Evolutionary conservation across 2,113 vertebrate genomes (phyloP), one percentile per base, ranked within the genome.

Genomic region (Triplophysa dalaica): DNA sequence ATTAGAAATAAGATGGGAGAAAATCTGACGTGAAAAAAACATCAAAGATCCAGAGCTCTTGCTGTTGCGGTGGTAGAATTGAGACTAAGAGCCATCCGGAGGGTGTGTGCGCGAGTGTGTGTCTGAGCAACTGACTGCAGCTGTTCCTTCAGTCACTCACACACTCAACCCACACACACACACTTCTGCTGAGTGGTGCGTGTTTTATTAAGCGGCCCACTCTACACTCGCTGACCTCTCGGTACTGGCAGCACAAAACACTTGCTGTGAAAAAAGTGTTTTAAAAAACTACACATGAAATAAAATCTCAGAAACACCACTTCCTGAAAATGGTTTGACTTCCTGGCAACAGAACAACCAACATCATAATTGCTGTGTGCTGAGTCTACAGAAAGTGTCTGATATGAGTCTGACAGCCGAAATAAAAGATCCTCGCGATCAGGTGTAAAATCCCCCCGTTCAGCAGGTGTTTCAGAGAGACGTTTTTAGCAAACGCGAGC

Each of bases 61-160:
- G 45, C 50, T 54, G 56, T 19, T 69, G 60, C 26, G 48, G 45
- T 22, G 38, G 26, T 75, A 83, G 81, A n/a, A 60, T 38, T 14
- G 52, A 65, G 54, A 52, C 73, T 78, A 62, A 64, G 78, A 67
- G 70, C 38, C 48, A 43, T 62, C 67, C 14, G n/a, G 45, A 61
- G 65, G 43, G 70, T 24, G 78, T 65, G 81, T 74, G 80, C 68
- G 81, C 82, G 82, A 72, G 76, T 70, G 82, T 83, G 86, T 86
- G 81, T 73, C 67, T 21, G 17, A 58, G 54, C 19, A 56, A n/a
- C 10, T 50, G 10, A 24, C 62, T 58, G 41, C 73, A 75, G 73
- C 73, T 75, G 73, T 63, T 75, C 21, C 60, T 85, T 74, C 63
- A 85, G 81, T 89, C 84, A 83, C 81, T 90, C 87, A 83, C 68